Base-by-base conservation (phyloP, 2,113 vertebrate genomes). In the Pluvianellus socialis region DNA sequence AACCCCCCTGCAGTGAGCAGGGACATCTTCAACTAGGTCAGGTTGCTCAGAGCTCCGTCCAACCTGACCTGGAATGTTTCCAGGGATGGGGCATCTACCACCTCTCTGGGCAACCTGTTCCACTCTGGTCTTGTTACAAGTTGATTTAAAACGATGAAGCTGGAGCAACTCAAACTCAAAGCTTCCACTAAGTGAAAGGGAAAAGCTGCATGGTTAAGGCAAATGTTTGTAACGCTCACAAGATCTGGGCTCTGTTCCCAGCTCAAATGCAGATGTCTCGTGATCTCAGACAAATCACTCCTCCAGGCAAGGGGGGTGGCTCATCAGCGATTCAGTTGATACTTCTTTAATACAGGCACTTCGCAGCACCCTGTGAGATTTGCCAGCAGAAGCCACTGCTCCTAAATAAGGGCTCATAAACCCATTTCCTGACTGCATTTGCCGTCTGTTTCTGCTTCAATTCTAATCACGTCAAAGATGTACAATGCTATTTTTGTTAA, bases 171-270 rank as follows among this genome's bases (percentile, higher is more conserved):
- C 35, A 52, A 35, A 68, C 65, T 59, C 35, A 52, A 35, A 68
- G 30, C 61, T 65, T 42, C 55, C 24, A 6, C 47, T 28, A 30
- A 76, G 35, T 1, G 1, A 45, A 71, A 85, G 42, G n/a, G 68
- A 52, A 72, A 72, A 76, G 53, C 86, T 44, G 38, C 6, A 5
- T 33, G 49, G 49, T 81, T 73, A 82, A 62, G 68, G 80, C 33
- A 63, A 38, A 53, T 28, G 66, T 73, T 82, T 26, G 21, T 40
- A 86, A 59, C 0, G 17, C 65, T 81, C 92, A 65, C 55, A 65
- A 74, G 65, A 22, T 32, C 92, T 44, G 55, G 85, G 92, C 88
- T 70, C 66, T 59, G 76, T 70, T 94, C 88, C 92, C 88, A 89
- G 80, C 74, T n/a, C 79, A 40, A 32, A 21, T 35, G 38, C 59